Conservation (phyloP, 2,888 invertebrate species). For the Acronicta alni region DNA sequence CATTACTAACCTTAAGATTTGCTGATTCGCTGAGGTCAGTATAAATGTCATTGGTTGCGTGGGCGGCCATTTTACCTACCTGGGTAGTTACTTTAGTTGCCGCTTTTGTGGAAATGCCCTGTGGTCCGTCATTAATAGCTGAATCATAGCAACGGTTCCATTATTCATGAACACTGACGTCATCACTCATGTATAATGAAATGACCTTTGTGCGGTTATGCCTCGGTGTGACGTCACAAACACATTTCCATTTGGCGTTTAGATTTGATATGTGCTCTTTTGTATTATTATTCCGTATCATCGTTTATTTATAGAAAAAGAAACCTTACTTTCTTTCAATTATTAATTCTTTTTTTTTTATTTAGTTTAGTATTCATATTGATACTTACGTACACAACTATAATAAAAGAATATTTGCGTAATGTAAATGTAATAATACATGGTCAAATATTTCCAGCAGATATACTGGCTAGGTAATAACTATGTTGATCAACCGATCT, state of each 20-base stretch:
- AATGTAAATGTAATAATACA: no score
- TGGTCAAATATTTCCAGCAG: no score
- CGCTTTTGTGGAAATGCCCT: constrained; percentile 66
- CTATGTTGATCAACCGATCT: no score
- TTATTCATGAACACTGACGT: constrained; percentile 65
- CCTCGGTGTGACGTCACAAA: constrained; percentile 52
- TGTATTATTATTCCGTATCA: constrained; percentile 23
- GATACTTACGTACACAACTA: no score
- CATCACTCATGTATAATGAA: constrained; percentile 69
- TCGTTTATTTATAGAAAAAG: constrained; percentile 8
- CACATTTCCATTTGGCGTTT: constrained; percentile 26
- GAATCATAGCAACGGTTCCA: constrained; percentile 66
- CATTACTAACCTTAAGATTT: constrained; percentile 12
- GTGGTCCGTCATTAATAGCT: constrained; percentile 65
- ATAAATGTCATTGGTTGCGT: constrained; percentile 42
- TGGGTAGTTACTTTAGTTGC: constrained; percentile 3
- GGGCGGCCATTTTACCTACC: constrained; percentile 11
- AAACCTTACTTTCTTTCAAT: no score
- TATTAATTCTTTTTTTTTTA: no score
- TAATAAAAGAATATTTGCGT: no score
- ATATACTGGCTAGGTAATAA: no score
- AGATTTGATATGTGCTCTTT: constrained; percentile 17
- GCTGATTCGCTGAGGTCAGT: constrained; percentile 20
- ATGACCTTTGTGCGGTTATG: constrained; percentile 65
- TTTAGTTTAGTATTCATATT: no score